These are phyloP conservation scores for Parasteatoda tepidariorum DNA, from an alignment of 1,140 invertebrate species.

Conservation along the genomic window DNA sequence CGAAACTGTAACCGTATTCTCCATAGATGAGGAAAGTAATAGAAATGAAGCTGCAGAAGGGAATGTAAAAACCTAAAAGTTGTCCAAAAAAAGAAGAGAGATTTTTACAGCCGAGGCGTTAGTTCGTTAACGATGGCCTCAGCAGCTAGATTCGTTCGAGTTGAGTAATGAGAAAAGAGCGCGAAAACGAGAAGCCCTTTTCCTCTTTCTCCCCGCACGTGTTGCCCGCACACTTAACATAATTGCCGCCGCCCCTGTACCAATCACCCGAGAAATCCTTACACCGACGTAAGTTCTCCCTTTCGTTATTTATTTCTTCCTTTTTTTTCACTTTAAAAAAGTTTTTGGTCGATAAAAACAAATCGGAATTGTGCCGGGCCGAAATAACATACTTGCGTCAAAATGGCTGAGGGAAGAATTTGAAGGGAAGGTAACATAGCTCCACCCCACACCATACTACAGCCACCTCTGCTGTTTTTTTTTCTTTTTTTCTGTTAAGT, in stretches of 20 bases:
- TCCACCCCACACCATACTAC: too few species aligned
- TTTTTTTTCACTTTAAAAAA: too few species aligned
- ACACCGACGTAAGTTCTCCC: neutral
- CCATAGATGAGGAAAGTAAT: neutral
- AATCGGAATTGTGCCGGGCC: neutral
- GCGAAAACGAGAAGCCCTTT: neutral
- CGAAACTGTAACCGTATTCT: neutral
- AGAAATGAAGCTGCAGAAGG: neutral
- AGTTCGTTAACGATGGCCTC: neutral
- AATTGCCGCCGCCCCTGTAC: neutral
- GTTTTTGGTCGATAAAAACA: neutral
- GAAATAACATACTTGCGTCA: neutral
- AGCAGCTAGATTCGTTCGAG: neutral
- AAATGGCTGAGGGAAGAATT: neutral
- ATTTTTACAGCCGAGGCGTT: neutral
- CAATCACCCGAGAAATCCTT: neutral
- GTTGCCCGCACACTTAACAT: neutral
- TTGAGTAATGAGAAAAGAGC: neutral
- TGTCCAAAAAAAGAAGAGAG: neutral
- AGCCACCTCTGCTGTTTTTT: neutral
- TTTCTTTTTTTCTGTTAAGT: neutral
- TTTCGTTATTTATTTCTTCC: neutral
- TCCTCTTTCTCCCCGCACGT: neutral
- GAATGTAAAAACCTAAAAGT: neutral
- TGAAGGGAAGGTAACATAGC: neutral